Base-by-base conservation (phyloP, 2,797 vertebrate species). In the Sebastolobus alascanus region DNA sequence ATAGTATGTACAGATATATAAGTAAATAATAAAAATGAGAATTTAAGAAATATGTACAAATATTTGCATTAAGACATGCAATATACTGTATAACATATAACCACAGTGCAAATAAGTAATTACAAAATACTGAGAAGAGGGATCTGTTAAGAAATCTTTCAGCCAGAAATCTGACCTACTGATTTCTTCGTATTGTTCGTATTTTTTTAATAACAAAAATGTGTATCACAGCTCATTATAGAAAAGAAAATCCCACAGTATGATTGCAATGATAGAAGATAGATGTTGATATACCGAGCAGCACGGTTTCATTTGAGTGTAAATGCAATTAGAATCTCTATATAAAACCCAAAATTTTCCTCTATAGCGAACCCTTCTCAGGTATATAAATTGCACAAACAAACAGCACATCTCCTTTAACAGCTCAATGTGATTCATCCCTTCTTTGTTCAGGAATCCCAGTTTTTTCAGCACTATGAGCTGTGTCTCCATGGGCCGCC, bases 401-500 rank as follows among this genome's bases (percentile, higher is more conserved):
- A n/a, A 64, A 59, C 5, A 71, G 25, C 27, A 33, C 35, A 40
- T 58, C 11, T 79, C 25, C 1, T 4, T 31, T 27, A 52, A 46
- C 37, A 13, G 31, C 20, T 63, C 29, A 52, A 0, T 58, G 8
- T 74, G 55, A 70, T 66, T 77, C 40, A 35, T 13, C 37, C 16
- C 8, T 22, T 65, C 22, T 73, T 68, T 82, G 13, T 75, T 29
- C 82, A 98, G 97, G 97, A 99, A 84, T 98, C 97, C 1, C 96
- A 97, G 72, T 99, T 99, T 92, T 99, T 98, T 90, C 97, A 96
- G 88, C 95, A 96, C 92, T 99, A 99, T 5, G 97, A 98, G 88
- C 93, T 99, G 87, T 96, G 96, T 87, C 94, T 98, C 37, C 95
- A 95, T 35, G 97, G 97, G n/a, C 82, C 95, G 0, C 97, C 97